phyloP scores from a whole-genome alignment of 2,113 vertebrate genomes.

The Xiphophorus couchianus region DNA sequence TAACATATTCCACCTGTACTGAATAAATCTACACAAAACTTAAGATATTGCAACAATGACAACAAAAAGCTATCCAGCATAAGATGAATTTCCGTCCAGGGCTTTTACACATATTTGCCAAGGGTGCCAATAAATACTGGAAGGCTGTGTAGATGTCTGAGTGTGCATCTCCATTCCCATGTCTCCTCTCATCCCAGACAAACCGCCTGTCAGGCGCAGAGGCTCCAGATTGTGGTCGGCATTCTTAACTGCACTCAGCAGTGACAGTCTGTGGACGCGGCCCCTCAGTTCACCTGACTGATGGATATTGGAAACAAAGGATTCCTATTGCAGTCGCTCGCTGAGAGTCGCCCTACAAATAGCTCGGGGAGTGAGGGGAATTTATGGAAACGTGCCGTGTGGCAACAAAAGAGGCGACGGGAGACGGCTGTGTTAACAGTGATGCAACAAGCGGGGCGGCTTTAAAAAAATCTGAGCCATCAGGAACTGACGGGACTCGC shows the following conservation, averaged over 20 bases:
- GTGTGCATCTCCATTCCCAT: not conserved
- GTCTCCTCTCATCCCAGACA: conserved; percentile 34
- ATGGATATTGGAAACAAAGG: conserved; percentile 70
- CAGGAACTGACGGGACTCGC: not conserved
- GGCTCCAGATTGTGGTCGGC: conserved; percentile 33
- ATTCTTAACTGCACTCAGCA: conserved; percentile 52
- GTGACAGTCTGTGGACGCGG: conserved; percentile 54
- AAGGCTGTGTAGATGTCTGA: not conserved
- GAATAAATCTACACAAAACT: too few species aligned
- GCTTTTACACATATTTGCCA: not conserved
- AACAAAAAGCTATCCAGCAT: not conserved
- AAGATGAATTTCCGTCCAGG: not conserved
- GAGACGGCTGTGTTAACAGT: conserved; percentile 35
- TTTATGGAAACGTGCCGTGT: conserved; percentile 34
- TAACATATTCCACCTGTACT: too few species aligned
- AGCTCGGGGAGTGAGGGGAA: conserved; percentile 34
- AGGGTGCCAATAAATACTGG: not conserved
- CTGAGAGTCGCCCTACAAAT: conserved; percentile 55
- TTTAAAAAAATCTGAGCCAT: conserved; percentile 3
- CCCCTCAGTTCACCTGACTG: conserved; percentile 60
- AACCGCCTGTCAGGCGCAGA: conserved; percentile 29
- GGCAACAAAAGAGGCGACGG: conserved; percentile 26
- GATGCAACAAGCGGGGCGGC: conserved; percentile 12
- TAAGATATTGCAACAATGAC: too few species aligned
- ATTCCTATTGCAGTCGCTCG: conserved; percentile 35